Percentiles rank a stretch among this genome's conserved stretches.
Conservation (phyloP, 2,888 invertebrate genomes). For the Acanthosepion lycidas region DNA sequence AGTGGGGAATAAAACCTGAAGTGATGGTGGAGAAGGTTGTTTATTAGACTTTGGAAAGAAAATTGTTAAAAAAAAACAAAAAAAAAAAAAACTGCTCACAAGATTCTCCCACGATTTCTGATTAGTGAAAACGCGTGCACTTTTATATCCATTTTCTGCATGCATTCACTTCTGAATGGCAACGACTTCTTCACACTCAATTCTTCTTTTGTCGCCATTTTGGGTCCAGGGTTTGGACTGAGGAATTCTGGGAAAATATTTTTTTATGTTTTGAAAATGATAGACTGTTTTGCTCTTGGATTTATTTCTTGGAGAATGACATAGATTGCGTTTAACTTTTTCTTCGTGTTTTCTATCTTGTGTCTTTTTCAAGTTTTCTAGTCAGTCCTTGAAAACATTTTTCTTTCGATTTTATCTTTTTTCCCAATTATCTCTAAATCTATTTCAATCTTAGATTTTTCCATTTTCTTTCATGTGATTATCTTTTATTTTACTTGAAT, state of each 20-base stretch:
- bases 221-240: background rate
- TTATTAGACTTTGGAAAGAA: background rate
- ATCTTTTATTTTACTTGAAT: no score
- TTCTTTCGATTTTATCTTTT: no score
- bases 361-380: no score
- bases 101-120: constrained; percentile 6
- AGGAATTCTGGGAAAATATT: background rate
- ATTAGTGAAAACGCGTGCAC: background rate
- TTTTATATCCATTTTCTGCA: background rate
- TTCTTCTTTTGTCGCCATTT: background rate
- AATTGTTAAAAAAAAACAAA: background rate
- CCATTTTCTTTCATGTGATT: no score
- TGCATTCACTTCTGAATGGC: background rate
- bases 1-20: background rate
- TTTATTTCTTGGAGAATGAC: no score
- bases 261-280: background rate
- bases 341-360: no score
- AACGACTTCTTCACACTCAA: background rate
- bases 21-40: background rate
- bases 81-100: background rate
- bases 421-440: no score
- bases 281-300: no score
- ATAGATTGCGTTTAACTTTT: no score
- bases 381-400: no score
- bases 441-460: no score